Evolutionary conservation across 92 coral and sea anemone genomes (phyloP).

Genomic region (Blastomussa wellsi): DNA sequence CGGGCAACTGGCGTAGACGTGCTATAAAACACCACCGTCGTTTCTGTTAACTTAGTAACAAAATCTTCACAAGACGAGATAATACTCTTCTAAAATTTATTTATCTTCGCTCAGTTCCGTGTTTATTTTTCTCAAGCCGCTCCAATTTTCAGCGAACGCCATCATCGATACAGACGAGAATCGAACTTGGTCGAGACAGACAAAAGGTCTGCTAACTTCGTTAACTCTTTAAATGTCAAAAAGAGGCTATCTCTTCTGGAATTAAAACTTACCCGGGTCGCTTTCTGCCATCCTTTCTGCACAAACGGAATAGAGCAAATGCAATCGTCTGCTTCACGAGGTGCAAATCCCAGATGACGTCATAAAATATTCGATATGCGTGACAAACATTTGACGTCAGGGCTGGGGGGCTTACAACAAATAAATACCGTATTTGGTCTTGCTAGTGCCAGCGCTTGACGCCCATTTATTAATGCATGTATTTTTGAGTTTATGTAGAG

Average conservation of each 20-base stretch:
- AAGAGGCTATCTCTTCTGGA: neutral
- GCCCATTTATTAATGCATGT: too few relatives aligned
- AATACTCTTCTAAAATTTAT: neutral
- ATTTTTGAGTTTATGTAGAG: too few relatives aligned
- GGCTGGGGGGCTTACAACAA: neutral
- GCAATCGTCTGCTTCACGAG: conserved; percentile 11
- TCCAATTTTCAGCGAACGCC: neutral
- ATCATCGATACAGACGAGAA: neutral
- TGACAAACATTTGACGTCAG: conserved; percentile 1
- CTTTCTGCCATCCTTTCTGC: conserved; percentile 32
- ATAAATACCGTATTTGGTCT: too few relatives aligned
- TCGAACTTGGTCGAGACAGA: neutral
- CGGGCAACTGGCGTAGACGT: neutral
- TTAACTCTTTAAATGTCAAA: neutral
- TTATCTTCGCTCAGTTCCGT: neutral
- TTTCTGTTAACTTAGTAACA: neutral
- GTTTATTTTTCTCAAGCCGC: neutral
- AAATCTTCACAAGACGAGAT: neutral
- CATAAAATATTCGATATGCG: neutral
- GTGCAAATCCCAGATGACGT: conserved; percentile 8
- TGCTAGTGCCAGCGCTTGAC: too few relatives aligned
- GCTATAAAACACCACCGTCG: neutral
- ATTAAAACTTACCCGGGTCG: conserved; percentile 23
- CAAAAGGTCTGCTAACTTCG: neutral
- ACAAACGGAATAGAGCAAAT: neutral